Conservation (phyloP, 2,113 vertebrate genomes). For the Saccopteryx leptura region DNA sequence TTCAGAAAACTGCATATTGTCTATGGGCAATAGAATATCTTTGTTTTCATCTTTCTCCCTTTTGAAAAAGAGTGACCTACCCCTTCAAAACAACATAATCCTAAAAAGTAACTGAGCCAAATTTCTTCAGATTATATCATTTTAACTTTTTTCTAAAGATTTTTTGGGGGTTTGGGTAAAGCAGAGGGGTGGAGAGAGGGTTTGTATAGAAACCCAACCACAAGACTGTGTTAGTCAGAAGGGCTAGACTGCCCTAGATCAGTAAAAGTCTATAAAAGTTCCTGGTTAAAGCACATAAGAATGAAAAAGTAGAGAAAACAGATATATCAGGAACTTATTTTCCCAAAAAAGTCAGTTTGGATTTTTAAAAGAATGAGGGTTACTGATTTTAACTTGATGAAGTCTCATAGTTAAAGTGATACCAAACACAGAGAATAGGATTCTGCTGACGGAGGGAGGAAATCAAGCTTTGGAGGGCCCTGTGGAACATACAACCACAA, state of each 20-base stretch:
- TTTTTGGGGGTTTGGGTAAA: not conserved
- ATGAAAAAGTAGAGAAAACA: constrained; percentile 25
- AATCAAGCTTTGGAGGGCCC: constrained; percentile 19
- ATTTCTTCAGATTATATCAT: not conserved
- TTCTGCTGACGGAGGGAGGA: not conserved
- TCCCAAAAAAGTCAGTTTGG: not conserved
- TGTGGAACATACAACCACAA: constrained; percentile 15
- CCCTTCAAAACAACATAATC: constrained; percentile 53
- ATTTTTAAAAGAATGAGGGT: constrained; percentile 25
- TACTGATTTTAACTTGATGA: constrained; percentile 28
- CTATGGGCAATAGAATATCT: not conserved
- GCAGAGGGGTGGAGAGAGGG: not conserved
- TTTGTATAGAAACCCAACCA: not conserved
- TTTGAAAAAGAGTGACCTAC: constrained; percentile 39
- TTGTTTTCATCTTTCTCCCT: constrained; percentile 44
- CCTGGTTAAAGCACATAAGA: not conserved
- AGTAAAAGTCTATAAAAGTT: not conserved
- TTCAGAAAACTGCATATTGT: constrained; percentile 10
- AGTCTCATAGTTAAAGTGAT: not conserved
- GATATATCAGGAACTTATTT: constrained; percentile 12
- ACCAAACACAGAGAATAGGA: not conserved
- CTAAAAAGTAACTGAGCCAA: not conserved
- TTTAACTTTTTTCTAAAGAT: not conserved
- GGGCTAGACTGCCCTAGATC: not conserved
- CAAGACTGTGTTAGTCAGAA: not conserved